Percentiles rank a stretch among this genome's conserved stretches.
Evolutionary conservation across 2,113 vertebrate genomes (phyloP).

Genomic region (Gavia stellata): DNA sequence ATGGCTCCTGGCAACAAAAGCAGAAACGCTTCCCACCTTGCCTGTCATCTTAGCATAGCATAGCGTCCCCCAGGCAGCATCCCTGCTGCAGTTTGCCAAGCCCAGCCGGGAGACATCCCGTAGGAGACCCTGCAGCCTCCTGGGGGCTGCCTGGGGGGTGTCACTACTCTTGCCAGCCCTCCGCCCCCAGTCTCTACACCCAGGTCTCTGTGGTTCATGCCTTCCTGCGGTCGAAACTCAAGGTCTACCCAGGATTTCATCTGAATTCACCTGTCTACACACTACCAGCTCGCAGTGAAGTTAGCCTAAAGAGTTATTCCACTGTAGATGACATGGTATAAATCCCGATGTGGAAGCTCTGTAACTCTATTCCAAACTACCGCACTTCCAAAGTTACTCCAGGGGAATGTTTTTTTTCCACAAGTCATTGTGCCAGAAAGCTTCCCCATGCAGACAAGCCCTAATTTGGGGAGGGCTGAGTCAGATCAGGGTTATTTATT

Average conservation of each 20-base stretch:
- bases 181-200: background rate
- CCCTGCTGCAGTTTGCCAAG: background rate
- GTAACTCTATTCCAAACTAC: background rate
- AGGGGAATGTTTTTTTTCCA: background rate
- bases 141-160: fast-evolving
- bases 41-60: background rate
- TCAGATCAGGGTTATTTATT: background rate
- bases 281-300: background rate
- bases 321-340: background rate
- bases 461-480: background rate
- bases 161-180: background rate
- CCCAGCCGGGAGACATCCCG: fast-evolving
- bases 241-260: background rate
- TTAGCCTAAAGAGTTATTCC: background rate
- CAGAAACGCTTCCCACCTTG: background rate
- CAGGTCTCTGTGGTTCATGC: background rate
- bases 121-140: background rate
- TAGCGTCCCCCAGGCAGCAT: background rate
- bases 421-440: background rate
- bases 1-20: background rate
- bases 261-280: background rate
- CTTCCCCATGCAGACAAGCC: background rate
- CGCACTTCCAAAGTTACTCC: background rate
- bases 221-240: background rate
- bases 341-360: background rate